Percentiles rank a stretch among this genome's conserved stretches.
Conservation (phyloP, 2,888 invertebrate species). For the Polydrusus cervinus region DNA sequence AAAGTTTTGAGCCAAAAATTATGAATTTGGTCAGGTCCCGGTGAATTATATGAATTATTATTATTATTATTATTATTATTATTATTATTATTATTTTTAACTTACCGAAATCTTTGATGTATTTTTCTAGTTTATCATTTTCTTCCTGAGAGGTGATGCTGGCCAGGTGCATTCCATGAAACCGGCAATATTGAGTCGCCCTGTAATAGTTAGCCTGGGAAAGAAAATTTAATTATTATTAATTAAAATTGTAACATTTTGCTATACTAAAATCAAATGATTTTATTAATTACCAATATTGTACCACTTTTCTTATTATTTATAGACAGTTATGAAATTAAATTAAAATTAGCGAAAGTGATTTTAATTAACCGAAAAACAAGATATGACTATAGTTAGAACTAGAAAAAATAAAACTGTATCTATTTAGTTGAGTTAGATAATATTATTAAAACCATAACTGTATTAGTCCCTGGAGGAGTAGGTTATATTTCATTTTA, state of each 20-base stretch:
- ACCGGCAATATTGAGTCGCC: conserved; percentile 92
- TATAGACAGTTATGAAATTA: conserved; percentile 18
- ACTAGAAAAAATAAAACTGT: not conserved
- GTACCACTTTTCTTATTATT: not conserved
- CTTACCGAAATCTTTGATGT: conserved; percentile 91
- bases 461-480: no score
- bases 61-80: no score
- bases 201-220: conserved; percentile 94
- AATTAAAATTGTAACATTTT: not conserved
- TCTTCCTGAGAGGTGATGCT: conserved; percentile 93
- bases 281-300: not conserved
- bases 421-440: no score
- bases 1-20: no score
- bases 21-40: no score
- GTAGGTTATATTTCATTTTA: no score
- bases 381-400: not conserved
- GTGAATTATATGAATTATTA: no score
- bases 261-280: not conserved
- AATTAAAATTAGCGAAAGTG: conserved; percentile 32
- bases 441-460: no score
- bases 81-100: no score
- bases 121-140: conserved; percentile 91
- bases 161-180: conserved; percentile 94
- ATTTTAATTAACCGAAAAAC: conserved; percentile 27
- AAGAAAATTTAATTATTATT: conserved; percentile 11